Evolutionary conservation across 2,888 invertebrate genomes (phyloP).

Genomic region (Acleris emargana): DNA sequence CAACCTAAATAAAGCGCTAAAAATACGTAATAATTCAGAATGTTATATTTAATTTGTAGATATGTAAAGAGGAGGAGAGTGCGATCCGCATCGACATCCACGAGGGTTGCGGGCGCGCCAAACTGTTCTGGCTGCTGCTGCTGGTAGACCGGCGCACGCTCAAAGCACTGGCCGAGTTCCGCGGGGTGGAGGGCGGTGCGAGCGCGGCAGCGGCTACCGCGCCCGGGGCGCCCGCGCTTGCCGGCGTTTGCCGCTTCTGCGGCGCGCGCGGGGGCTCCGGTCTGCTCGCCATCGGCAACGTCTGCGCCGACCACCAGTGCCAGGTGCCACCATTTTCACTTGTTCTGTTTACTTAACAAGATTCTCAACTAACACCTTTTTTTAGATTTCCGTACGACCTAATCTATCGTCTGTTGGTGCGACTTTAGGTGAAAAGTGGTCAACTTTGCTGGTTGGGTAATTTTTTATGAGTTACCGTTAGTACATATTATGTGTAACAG

Average conservation of each 20-base stretch:
- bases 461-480: no score
- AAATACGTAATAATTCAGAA: no score
- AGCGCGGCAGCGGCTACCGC: constrained; percentile 42
- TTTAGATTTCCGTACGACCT: no score
- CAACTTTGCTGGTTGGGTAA: no score
- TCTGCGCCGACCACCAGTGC: constrained; percentile 97
- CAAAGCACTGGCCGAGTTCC: constrained; percentile 95
- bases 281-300: constrained; percentile 94
- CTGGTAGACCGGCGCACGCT: constrained; percentile 96
- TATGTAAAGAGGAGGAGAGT: constrained; percentile 98
- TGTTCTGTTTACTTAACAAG: not conserved
- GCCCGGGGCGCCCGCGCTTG: constrained; percentile 67
- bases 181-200: constrained; percentile 83
- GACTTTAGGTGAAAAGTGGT: no score
- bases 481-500: no score
- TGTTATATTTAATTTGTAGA: constrained; percentile 66
- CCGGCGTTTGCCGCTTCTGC: constrained; percentile 95
- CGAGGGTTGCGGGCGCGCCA: constrained; percentile 97
- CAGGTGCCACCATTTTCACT: constrained; percentile 81
- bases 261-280: constrained; percentile 93
- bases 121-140: constrained; percentile 96
- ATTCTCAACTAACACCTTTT: no score
- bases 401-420: no score
- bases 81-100: constrained; percentile 98
- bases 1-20: no score